Evolutionary conservation across 2,797 vertebrate genomes (phyloP).

Genomic region (Bovichtus diacanthus): DNA sequence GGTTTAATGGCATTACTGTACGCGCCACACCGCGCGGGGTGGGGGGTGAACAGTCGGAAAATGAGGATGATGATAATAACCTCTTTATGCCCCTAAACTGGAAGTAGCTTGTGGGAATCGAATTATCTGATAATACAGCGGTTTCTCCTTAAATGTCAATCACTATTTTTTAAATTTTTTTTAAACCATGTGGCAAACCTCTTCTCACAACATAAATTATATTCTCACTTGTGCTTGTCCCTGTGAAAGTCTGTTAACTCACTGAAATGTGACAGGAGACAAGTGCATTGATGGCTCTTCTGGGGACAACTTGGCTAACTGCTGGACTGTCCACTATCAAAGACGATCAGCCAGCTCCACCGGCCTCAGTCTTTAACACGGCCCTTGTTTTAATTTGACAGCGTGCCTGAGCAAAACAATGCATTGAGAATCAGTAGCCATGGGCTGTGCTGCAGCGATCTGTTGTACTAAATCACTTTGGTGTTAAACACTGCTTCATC

Average conservation of each 20-base stretch:
- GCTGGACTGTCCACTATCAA: conserved; percentile 23
- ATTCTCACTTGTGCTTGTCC: conserved; percentile 11
- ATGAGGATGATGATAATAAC: conserved; percentile 24
- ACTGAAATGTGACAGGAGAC: conserved; percentile 40
- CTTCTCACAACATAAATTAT: conserved; percentile 19
- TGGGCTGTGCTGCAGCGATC: conserved; percentile 22
- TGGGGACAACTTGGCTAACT: conserved; percentile 23
- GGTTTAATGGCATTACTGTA: conserved; percentile 77
- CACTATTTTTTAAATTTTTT: conserved; percentile 37
- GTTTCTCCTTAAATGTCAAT: conserved; percentile 22
- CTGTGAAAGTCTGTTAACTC: conserved; percentile 36
- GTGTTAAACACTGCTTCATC: conserved; percentile 66
- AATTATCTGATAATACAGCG: not conserved
- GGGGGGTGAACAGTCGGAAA: conserved; percentile 45
- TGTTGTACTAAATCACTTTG: conserved; percentile 59
- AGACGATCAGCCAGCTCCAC: conserved; percentile 6
- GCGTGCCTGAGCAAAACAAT: conserved; percentile 47
- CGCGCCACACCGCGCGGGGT: conserved; percentile 41
- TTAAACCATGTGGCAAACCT: conserved; percentile 20
- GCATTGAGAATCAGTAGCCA: conserved; percentile 48
- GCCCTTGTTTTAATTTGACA: conserved; percentile 45
- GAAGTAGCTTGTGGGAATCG: conserved; percentile 9
- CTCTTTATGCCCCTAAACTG: conserved; percentile 15
- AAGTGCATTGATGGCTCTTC: conserved; percentile 43
- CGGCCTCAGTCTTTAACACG: conserved; percentile 15